A percentile compares a stretch with the other conserved stretches of the same genome.
Conservation (phyloP, 2,113 vertebrate genomes). For the Takifugu bimaculatus region DNA sequence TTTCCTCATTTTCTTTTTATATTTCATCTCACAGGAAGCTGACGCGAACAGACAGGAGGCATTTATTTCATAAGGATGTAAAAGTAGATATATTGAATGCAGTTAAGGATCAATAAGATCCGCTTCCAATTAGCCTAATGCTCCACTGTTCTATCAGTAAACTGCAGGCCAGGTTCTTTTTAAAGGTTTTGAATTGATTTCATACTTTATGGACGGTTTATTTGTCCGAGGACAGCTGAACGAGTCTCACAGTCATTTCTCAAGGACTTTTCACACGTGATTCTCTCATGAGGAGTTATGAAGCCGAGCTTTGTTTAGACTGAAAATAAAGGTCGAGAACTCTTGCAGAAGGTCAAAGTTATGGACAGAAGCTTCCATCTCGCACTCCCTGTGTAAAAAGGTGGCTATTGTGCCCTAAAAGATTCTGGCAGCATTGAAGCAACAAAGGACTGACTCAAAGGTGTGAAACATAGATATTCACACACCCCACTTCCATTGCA, state of each 20-base stretch:
- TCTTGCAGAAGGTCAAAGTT: too few species aligned
- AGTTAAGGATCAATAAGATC: constrained; percentile 39
- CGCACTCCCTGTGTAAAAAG: too few species aligned
- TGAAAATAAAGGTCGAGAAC: too few species aligned
- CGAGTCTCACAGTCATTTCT: neutral
- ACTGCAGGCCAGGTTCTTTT: constrained; percentile 9
- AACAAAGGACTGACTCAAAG: too few species aligned
- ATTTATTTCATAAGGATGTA: constrained; percentile 8
- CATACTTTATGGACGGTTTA: neutral
- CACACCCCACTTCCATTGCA: too few species aligned
- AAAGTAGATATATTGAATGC: constrained; percentile 12
- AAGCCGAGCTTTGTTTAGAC: too few species aligned
- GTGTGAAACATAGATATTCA: too few species aligned
- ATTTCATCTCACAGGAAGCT: neutral
- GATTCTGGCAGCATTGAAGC: too few species aligned
- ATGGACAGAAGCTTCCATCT: too few species aligned
- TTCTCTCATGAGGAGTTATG: too few species aligned
- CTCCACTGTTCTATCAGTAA: constrained; percentile 14
- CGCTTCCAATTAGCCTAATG: constrained; percentile 29
- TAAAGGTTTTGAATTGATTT: constrained; percentile 15
- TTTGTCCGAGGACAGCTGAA: neutral
- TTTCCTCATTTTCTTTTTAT: neutral
- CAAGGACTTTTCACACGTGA: too few species aligned
- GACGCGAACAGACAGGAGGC: neutral
- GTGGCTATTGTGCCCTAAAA: too few species aligned